phyloP scores from a whole-genome alignment of 2,113 vertebrate genomes.

The Polyodon spathula region DNA sequence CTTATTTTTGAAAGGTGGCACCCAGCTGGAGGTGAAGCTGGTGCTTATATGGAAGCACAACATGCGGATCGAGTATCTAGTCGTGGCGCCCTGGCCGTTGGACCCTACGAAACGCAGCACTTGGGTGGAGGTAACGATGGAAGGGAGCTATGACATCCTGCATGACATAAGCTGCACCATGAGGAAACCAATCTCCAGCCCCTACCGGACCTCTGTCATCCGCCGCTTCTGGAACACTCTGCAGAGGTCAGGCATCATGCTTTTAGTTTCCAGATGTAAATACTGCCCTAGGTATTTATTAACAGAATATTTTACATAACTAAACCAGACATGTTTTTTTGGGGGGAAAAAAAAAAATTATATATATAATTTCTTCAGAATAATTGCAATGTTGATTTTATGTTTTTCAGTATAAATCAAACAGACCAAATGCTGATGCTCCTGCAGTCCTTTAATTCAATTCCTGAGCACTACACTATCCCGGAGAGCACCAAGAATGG shows the following conservation, averaged over 20 bases:
- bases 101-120: conserved; percentile 69
- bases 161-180: conserved; percentile 96
- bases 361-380: too few relatives aligned
- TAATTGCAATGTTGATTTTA: neutral
- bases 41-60: conserved; percentile 96
- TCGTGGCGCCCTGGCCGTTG: conserved; percentile 80
- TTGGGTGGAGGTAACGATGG: conserved; percentile 92
- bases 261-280: neutral
- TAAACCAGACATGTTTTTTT: neutral
- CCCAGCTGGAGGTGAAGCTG: conserved; percentile 89
- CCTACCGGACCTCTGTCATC: conserved; percentile 91
- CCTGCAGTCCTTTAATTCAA: conserved; percentile 88
- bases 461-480: conserved; percentile 91
- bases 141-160: conserved; percentile 94
- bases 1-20: conserved; percentile 56
- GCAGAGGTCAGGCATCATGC: conserved; percentile 65
- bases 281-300: too few relatives aligned
- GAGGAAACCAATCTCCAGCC: conserved; percentile 89
- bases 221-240: conserved; percentile 96
- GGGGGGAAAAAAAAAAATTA: neutral
- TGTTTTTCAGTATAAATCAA: conserved; percentile 80
- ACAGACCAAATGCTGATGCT: conserved; percentile 97
- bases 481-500: conserved; percentile 97
- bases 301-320: neutral
- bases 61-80: conserved; percentile 93